phyloP scores from a whole-genome alignment of 2,797 vertebrate species.

The Dallia pectoralis region DNA sequence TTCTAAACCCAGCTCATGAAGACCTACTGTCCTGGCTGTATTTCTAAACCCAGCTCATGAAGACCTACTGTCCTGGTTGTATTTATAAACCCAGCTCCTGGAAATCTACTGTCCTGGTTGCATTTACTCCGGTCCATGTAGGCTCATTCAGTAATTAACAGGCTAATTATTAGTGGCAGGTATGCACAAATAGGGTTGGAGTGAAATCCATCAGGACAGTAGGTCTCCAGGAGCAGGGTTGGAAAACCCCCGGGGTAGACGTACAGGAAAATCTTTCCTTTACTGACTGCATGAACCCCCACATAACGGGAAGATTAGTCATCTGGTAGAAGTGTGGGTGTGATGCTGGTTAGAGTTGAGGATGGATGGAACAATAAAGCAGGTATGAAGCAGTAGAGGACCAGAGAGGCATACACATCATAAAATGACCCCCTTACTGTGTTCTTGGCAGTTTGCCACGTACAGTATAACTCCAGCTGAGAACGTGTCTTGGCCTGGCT shows the following conservation, averaged over 20 bases:
- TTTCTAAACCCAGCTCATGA: no score
- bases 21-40: no score
- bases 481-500: slow-evolving; percentile 24
- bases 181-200: no score
- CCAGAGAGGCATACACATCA: slow-evolving; percentile 27
- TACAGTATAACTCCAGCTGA: slow-evolving; percentile 19
- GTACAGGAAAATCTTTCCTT: slow-evolving; percentile 52
- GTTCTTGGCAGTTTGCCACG: slow-evolving; percentile 45
- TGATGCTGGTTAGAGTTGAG: slow-evolving; percentile 44
- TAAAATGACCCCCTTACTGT: slow-evolving; percentile 42
- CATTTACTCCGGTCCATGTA: no score
- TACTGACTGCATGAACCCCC: slow-evolving; percentile 44
- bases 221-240: slow-evolving; percentile 33
- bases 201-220: no score
- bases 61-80: no score
- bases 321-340: slow-evolving; percentile 47
- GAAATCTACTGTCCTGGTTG: no score
- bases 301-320: slow-evolving; percentile 32
- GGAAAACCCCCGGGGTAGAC: slow-evolving; percentile 47
- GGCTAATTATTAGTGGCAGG: no score
- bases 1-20: no score
- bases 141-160: no score
- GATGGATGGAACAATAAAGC: slow-evolving; percentile 44
- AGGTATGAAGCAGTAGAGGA: slow-evolving; percentile 41
- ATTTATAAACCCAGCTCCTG: no score